Evolutionary conservation across 2,113 vertebrate species (phyloP), one percentile per base, ranked within the genome.

Genomic region (Caloenas nicobarica): DNA sequence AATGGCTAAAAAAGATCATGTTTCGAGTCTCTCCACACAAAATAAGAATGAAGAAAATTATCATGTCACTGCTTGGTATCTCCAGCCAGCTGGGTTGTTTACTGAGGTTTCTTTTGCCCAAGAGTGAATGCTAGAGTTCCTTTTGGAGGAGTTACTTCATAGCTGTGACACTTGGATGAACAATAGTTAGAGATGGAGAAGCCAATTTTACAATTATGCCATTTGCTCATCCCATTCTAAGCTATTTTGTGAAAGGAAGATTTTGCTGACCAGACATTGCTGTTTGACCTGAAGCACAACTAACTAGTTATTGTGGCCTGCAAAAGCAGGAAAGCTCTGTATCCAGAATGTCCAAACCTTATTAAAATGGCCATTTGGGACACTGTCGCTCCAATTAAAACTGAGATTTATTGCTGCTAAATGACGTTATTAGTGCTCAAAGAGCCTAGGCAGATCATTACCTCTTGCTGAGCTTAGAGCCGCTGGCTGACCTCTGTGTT

Each of bases 291-390:
- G 29, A 61, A 29, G 13, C 23, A 80, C 61, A 90, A 57, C 74
- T 81, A 78, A 68, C 46, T 38, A 48, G 73, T 42, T 65, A 58
- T 80, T 68, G 91, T 9, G 22, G 60, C 36, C 44, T 88, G 71
- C 38, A 88, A 96, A 95, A 91, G 29, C 70, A 86, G 86, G 54
- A 88, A 88, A 77, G 24, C 34, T 88, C 38, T 88, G 72, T 36
- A 34, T 78, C 28, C 88, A 90, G 88, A 90, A 74, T 90, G 65
- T 68, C 72, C 57, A 96, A 86, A 88, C 56, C 68, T 84, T 90
- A 81, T 92, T 88, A 92, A 88, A 93, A 64, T 53, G 29, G 38
- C 25, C 60, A 81, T 88, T 81, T 83, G 33, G 51, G 86, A 92
- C 48, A 83, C 19, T 74, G 74, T 68, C 60, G 48, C 23, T 86